Evolutionary conservation across 1,140 invertebrate genomes (phyloP).

Genomic region (Drosophila gunungcola): DNA sequence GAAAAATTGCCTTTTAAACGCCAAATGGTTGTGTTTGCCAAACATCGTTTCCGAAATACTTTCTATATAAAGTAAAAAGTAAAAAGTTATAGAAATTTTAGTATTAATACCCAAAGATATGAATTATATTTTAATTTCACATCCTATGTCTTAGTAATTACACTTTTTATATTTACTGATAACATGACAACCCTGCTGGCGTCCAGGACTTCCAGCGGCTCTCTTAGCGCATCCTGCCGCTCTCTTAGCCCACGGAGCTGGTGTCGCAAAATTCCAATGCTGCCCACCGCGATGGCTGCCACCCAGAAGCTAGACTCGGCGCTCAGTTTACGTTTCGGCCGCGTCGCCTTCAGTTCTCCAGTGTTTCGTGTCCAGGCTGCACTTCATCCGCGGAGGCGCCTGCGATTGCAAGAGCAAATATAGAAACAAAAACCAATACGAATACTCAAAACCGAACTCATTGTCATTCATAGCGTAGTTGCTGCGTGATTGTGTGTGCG

Average conservation of each 20-base stretch:
- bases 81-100: too few species aligned
- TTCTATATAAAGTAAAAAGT: too few species aligned
- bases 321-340: slow-evolving; percentile 80
- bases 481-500: slow-evolving; percentile 26
- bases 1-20: too few species aligned
- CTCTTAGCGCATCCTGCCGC: slow-evolving; percentile 52
- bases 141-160: too few species aligned
- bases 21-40: too few species aligned
- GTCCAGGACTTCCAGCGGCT: slow-evolving; percentile 1
- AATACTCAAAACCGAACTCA: slow-evolving; percentile 30
- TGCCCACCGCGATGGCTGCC: slow-evolving; percentile 44
- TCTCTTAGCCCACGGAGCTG: slow-evolving; percentile 43
- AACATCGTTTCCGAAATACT: too few species aligned
- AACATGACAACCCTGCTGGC: slow-evolving; percentile 32
- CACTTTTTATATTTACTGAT: not conserved
- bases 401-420: slow-evolving; percentile 53
- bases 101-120: too few species aligned
- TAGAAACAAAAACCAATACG: slow-evolving; percentile 18
- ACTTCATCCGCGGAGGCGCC: slow-evolving; percentile 52
- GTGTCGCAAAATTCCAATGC: slow-evolving; percentile 75
- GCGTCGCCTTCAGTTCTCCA: slow-evolving; percentile 65
- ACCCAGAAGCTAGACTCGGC: slow-evolving; percentile 23
- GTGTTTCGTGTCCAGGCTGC: slow-evolving; percentile 59
- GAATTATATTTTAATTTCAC: too few species aligned
- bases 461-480: slow-evolving; percentile 44